Evolutionary conservation across 2,888 invertebrate genomes (phyloP).

Genomic region (Eumerus sabulonum): DNA sequence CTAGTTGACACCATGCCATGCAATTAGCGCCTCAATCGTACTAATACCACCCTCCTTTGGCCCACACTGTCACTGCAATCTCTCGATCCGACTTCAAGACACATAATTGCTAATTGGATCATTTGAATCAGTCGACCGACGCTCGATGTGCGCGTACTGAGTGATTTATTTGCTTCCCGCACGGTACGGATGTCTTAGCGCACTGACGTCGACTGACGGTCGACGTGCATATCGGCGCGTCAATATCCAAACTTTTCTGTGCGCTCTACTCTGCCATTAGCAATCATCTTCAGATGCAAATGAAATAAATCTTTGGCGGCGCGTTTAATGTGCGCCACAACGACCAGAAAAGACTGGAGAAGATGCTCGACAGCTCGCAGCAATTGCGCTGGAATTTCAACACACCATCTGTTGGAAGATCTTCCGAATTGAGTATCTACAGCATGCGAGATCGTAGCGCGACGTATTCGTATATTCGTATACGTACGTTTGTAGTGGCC

Average conservation of each 20-base stretch:
- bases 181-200: constrained; percentile 31
- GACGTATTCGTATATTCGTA: background rate
- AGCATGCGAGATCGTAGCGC: constrained; percentile 4
- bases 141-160: constrained; percentile 39
- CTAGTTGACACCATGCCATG: constrained; percentile 69
- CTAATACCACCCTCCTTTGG: constrained; percentile 9
- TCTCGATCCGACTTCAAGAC: constrained; percentile 10
- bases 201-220: constrained; percentile 16
- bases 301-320: constrained; percentile 66
- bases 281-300: constrained; percentile 66
- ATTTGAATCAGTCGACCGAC: constrained; percentile 59
- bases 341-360: background rate
- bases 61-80: too few relatives aligned
- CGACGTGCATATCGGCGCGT: constrained; percentile 30
- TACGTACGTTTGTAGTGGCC: background rate
- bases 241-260: constrained; percentile 53
- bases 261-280: constrained; percentile 1
- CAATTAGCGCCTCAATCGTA: constrained; percentile 67
- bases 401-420: constrained; percentile 56
- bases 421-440: constrained; percentile 17
- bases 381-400: constrained; percentile 62
- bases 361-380: constrained; percentile 31
- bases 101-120: constrained; percentile 68
- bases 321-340: constrained; percentile 60
- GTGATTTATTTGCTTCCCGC: constrained; percentile 60